phyloP scores from a whole-genome alignment of 2,888 invertebrate genomes.

The Pycnomerus fuliginosus region DNA sequence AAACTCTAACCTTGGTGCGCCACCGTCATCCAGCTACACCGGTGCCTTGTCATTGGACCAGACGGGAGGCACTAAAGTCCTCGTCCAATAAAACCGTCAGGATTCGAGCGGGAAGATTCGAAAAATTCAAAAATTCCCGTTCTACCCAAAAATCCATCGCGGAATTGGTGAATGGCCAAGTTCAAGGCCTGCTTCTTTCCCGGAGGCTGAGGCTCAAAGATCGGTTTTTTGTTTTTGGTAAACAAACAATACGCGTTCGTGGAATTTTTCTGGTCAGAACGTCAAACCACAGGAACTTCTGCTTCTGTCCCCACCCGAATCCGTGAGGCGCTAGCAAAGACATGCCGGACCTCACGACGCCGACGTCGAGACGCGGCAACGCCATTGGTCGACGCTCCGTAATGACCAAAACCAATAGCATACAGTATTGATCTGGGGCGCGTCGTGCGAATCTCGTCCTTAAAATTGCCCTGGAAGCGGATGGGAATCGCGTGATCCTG shows the following conservation, averaged over 20 bases:
- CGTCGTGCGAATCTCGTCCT: slow-evolving; percentile 13
- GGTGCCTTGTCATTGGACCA: slow-evolving; percentile 23
- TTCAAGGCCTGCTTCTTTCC: slow-evolving; percentile 11
- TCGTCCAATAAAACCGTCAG: slow-evolving; percentile 52
- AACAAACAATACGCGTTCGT: background rate
- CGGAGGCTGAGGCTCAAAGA: no score
- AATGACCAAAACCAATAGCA: slow-evolving; percentile 40
- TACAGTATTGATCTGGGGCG: slow-evolving; percentile 33
- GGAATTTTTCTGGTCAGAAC: background rate
- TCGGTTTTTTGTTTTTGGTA: slow-evolving; percentile 4
- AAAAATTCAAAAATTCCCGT: slow-evolving; percentile 21
- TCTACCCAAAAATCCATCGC: slow-evolving; percentile 24
- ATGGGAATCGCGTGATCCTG: slow-evolving; percentile 16
- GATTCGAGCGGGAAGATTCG: slow-evolving; percentile 31
- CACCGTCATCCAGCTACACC: slow-evolving; percentile 53
- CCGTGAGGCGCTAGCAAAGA: slow-evolving; percentile 1
- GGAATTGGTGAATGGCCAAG: slow-evolving; percentile 17
- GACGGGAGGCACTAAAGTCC: slow-evolving; percentile 48
- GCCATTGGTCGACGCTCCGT: slow-evolving; percentile 32
- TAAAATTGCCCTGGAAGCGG: no score
- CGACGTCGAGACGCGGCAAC: slow-evolving; percentile 26
- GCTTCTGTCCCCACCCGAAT: background rate
- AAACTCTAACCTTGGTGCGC: slow-evolving; percentile 40
- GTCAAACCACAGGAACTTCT: slow-evolving; percentile 1
- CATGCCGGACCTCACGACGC: slow-evolving; percentile 10